A percentile compares a stretch with the other conserved stretches of the same genome.
Conservation (phyloP, 2,113 vertebrate species). For the Daubentonia madagascariensis region DNA sequence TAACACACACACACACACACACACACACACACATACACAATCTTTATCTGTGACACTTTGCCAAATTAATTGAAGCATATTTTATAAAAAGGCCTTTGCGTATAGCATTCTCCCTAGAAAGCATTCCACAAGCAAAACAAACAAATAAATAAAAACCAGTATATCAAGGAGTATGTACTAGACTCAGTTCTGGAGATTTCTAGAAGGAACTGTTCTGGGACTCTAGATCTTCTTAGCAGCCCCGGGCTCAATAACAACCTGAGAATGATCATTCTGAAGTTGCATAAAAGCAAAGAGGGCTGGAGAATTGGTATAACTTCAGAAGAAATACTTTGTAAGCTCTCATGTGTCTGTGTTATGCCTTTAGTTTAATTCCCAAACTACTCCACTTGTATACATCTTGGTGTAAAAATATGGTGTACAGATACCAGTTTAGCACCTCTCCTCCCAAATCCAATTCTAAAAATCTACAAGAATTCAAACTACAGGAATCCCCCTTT, state of each 20-base stretch:
- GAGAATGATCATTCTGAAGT: neutral
- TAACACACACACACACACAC: neutral
- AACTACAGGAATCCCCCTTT: neutral
- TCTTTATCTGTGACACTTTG: neutral
- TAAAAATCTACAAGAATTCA: slow-evolving; percentile 9
- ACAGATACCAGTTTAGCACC: neutral
- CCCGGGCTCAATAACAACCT: neutral
- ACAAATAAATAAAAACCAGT: neutral
- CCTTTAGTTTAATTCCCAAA: neutral
- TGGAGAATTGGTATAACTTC: neutral
- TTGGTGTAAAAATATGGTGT: neutral
- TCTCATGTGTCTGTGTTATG: neutral
- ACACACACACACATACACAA: neutral
- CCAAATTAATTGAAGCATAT: neutral
- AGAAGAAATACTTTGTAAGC: neutral
- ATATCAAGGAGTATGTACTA: neutral
- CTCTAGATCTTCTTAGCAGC: neutral
- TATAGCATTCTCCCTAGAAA: neutral
- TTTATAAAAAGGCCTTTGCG: neutral
- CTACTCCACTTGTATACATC: neutral
- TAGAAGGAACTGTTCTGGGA: neutral
- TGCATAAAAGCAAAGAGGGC: neutral
- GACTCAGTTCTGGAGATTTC: neutral
- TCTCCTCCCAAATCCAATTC: neutral
- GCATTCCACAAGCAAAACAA: neutral